Conservation (phyloP, 2,797 vertebrate genomes). For the Spinus pinus region DNA sequence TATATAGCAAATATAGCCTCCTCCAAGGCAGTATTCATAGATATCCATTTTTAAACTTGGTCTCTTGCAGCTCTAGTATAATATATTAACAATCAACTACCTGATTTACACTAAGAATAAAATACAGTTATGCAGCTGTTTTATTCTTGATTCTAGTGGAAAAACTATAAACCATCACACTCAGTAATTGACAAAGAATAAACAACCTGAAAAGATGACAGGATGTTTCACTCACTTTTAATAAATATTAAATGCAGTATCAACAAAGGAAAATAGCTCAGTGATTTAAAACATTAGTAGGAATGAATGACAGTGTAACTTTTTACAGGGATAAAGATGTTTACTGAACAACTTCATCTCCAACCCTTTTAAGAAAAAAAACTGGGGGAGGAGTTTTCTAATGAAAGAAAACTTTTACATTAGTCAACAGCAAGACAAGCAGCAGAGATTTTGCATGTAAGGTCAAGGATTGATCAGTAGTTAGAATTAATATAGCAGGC, state of each 20-base stretch:
- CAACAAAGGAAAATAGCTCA: background rate
- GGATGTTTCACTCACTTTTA: background rate
- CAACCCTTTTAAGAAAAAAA: background rate
- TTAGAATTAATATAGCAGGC: background rate
- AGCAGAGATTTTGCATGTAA: background rate
- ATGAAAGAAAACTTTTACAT: background rate
- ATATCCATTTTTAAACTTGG: background rate
- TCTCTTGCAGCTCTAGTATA: background rate
- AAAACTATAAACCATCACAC: background rate
- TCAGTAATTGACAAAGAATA: background rate
- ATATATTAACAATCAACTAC: background rate
- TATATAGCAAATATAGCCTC: background rate
- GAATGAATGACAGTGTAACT: background rate
- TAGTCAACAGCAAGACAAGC: background rate
- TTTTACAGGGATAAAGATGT: background rate
- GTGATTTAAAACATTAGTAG: background rate
- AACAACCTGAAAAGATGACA: background rate
- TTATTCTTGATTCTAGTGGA: background rate
- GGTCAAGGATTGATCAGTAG: background rate
- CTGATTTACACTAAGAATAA: background rate
- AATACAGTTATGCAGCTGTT: background rate
- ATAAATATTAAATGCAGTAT: background rate
- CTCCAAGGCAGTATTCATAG: background rate
- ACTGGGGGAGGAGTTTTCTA: background rate
- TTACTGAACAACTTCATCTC: background rate